Conservation (phyloP, 2,113 vertebrate genomes). For the Origma solitaria region DNA sequence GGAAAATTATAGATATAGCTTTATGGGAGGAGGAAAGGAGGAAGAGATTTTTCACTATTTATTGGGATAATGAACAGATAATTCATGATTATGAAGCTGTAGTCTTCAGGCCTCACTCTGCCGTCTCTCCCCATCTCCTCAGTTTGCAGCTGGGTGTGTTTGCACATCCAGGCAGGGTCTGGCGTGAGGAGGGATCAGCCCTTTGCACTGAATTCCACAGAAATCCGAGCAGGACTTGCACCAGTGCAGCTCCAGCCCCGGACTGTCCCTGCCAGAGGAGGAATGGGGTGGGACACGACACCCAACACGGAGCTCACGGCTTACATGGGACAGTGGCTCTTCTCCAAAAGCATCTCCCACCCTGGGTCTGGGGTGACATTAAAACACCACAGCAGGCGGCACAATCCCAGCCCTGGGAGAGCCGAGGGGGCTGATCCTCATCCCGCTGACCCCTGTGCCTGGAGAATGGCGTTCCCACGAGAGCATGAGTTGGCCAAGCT, state of each 20-base stretch:
- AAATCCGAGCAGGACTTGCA: neutral
- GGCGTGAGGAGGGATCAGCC: neutral
- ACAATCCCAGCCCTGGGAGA: neutral
- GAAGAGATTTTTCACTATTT: conserved; percentile 54
- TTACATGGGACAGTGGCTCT: neutral
- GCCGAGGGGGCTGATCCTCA: neutral
- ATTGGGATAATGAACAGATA: conserved; percentile 55
- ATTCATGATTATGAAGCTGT: conserved; percentile 47
- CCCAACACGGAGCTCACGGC: neutral
- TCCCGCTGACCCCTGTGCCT: neutral
- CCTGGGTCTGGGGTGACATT: neutral
- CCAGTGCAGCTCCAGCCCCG: neutral
- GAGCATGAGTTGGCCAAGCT: neutral
- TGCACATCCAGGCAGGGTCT: neutral
- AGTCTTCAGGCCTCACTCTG: neutral
- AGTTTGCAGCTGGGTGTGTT: neutral
- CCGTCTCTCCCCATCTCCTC: neutral
- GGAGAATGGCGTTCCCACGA: rapidly evolving
- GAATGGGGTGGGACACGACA: neutral
- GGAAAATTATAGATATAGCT: conserved; percentile 7
- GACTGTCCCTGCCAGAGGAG: neutral
- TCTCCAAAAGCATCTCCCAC: neutral
- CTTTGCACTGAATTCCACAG: neutral
- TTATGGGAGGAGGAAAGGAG: conserved; percentile 36
- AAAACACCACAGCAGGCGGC: neutral